phyloP scores from a whole-genome alignment of 2,888 invertebrate species.

The Drosophila acutilabella region DNA sequence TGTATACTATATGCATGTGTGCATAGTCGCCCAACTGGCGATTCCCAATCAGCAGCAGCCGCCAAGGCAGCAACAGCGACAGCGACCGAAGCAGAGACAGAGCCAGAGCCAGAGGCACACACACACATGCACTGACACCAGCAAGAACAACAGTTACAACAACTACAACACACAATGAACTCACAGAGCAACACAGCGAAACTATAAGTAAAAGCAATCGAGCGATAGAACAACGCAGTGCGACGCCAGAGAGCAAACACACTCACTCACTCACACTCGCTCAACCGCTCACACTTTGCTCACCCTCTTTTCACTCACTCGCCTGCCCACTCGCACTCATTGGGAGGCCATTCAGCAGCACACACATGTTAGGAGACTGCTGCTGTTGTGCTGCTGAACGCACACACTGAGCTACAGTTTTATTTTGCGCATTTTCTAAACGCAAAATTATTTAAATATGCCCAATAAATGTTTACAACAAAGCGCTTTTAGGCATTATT shows the following conservation, averaged over 20 bases:
- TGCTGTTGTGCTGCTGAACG: background rate
- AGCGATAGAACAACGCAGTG: conserved; percentile 49
- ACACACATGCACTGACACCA: conserved; percentile 5
- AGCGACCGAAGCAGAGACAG: conserved; percentile 37
- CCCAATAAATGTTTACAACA: conserved; percentile 5
- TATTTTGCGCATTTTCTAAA: conserved; percentile 19
- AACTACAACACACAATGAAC: conserved; percentile 54
- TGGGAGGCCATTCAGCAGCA: conserved; percentile 13
- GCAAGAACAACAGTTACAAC: conserved; percentile 20
- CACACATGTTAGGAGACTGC: conserved; percentile 26
- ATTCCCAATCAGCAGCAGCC: conserved; percentile 76
- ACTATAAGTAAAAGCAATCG: conserved; percentile 48
- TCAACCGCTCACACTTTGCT: background rate
- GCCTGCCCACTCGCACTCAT: background rate
- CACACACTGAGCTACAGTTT: conserved; percentile 20
- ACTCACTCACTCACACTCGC: conserved; percentile 1
- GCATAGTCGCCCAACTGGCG: conserved; percentile 79
- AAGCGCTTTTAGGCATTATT: background rate
- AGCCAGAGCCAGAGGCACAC: conserved; percentile 19
- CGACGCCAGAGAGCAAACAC: conserved; percentile 17
- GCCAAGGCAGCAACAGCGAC: conserved; percentile 36
- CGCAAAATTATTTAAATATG: conserved; percentile 16
- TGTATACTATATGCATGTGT: conserved; percentile 56
- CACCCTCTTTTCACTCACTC: too few species aligned
- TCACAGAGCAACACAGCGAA: conserved; percentile 38